Base-by-base conservation (phyloP, 2,888 invertebrate species). In the Pachymerium ferrugineum region DNA sequence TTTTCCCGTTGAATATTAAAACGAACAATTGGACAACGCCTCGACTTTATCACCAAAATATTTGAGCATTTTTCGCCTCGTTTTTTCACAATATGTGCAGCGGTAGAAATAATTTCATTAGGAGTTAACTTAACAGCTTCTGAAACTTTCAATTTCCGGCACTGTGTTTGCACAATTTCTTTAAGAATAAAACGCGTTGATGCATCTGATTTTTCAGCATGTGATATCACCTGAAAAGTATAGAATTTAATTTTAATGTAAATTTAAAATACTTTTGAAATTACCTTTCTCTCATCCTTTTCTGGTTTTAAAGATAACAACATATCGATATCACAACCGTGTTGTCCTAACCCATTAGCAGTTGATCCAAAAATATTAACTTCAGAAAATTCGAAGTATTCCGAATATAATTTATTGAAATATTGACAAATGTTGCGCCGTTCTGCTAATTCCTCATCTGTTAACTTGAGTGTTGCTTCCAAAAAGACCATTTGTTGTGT, bases 261-360 rank as follows among this genome's bases (percentile, higher is more conserved):
- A 38, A 4, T n/a, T n/a, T 38, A 4, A 38, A 8, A 8, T 38
- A 38, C 5, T 38, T n/a, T 6, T 38, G 12, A 4, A 8, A 6
- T 47, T n/a, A 47, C 47, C 14, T 47, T n/a, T n/a, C 19, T 47
- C 6, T 68, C 68, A 25, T 68, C 68, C 1, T 1, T 22, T 68
- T 68, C 68, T 1, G 6, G 6, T 68, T 30, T 68, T 4, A 68
- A 25, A 1, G 68, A 68, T 25, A 68, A 28, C 68, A 68, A 30
- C 12, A 68, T 8, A 68, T 68, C 68, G 22, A 68, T 22, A n/a
- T 68, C 68, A n/a, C 68, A 68, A 1, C 68, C 68, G 1, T n/a
- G 29, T 68, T 68, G 16, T 3, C 68, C 68, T 25, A 68, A 68
- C 3, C 68, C 68, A 25, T 68, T 68, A n/a, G 68, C 68, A 25